Conservation (phyloP, 2,888 invertebrate species). For the Chymomyza amoena region DNA sequence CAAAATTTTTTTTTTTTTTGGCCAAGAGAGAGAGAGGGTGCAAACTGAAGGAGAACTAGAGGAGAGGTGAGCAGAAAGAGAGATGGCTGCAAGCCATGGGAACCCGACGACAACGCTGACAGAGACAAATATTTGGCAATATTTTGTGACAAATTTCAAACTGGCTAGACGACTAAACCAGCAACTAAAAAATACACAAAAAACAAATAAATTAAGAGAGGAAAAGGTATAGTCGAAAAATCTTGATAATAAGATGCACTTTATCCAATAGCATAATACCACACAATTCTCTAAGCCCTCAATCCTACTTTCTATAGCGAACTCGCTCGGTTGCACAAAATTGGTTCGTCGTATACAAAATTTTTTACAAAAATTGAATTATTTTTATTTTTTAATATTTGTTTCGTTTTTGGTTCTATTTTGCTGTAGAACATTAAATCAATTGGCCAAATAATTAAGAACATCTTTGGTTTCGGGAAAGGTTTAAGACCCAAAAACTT, state of each 20-base stretch:
- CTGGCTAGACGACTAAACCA: neutral
- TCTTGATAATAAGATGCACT: neutral
- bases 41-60: neutral
- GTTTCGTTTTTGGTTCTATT: too few relatives aligned
- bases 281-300: too few relatives aligned
- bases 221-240: neutral
- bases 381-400: too few relatives aligned
- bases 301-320: too few relatives aligned
- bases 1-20: neutral
- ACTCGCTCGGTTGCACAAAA: too few relatives aligned
- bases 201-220: neutral
- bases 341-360: too few relatives aligned
- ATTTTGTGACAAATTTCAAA: conserved; percentile 39
- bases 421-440: too few relatives aligned
- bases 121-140: conserved; percentile 60
- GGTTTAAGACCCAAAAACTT: too few relatives aligned
- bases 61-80: conserved; percentile 5
- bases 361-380: too few relatives aligned
- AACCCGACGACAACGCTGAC: conserved; percentile 18
- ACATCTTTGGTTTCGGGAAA: too few relatives aligned
- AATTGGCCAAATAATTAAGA: too few relatives aligned
- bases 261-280: neutral
- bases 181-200: neutral
- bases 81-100: neutral
- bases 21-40: neutral